Conservation (phyloP, 2,113 vertebrate species). For the Phodopus roborovskii region DNA sequence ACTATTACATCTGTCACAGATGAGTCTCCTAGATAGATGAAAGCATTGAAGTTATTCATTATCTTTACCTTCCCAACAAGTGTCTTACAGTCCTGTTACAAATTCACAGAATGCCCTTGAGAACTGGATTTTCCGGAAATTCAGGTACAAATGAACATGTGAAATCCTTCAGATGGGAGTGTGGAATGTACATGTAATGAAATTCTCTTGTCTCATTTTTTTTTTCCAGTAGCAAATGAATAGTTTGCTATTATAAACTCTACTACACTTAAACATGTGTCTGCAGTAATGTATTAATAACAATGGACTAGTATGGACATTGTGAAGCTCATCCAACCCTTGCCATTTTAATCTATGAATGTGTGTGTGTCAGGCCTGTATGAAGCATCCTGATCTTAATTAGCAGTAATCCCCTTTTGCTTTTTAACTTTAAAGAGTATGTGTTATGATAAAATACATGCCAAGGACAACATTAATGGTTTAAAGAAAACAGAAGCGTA, state of each 20-base stretch:
- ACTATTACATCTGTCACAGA: slow-evolving; percentile 70
- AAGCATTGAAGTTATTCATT: slow-evolving; percentile 50
- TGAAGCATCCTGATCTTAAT: background rate
- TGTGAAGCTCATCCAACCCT: background rate
- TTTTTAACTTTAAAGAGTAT: slow-evolving; percentile 48
- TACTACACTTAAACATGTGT: slow-evolving; percentile 42
- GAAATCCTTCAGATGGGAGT: slow-evolving; percentile 56
- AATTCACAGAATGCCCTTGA: slow-evolving; percentile 58
- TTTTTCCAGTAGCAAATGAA: slow-evolving; percentile 67
- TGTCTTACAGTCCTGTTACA: slow-evolving; percentile 59
- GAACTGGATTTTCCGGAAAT: slow-evolving; percentile 49
- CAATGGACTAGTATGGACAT: background rate
- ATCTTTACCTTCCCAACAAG: slow-evolving; percentile 64
- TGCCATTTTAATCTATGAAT: background rate
- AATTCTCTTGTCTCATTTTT: slow-evolving; percentile 61
- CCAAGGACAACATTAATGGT: slow-evolving; percentile 17
- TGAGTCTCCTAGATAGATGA: slow-evolving; percentile 46
- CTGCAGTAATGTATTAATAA: slow-evolving; percentile 12
- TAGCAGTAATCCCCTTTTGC: background rate
- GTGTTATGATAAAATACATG: slow-evolving; percentile 20
- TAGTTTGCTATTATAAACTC: slow-evolving; percentile 70
- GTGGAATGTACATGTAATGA: slow-evolving; percentile 58
- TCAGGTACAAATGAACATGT: slow-evolving; percentile 55
- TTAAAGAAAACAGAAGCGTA: background rate
- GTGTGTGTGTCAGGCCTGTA: background rate